Percentiles rank a stretch among this genome's conserved stretches.
These are phyloP conservation scores for Scarus forsteni DNA, from an alignment of 2,797 vertebrate genomes.

Conservation along the genomic window DNA sequence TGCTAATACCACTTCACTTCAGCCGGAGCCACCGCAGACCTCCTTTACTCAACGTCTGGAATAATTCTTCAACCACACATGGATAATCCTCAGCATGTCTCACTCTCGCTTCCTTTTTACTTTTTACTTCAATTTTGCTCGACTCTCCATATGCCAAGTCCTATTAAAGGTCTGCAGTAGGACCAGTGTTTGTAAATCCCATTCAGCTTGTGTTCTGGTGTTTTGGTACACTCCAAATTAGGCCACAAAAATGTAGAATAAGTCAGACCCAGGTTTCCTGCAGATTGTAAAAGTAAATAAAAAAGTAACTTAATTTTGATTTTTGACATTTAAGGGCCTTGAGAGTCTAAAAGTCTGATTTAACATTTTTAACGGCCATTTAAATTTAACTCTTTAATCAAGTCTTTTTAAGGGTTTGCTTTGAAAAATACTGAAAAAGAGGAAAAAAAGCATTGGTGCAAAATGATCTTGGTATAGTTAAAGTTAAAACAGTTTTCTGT, in stretches of 20 bases:
- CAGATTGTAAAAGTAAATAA: too few species aligned
- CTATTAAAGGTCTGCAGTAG: slow-evolving; percentile 57
- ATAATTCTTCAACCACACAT: slow-evolving; percentile 9
- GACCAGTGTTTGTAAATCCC: slow-evolving; percentile 13
- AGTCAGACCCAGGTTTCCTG: slow-evolving; percentile 3
- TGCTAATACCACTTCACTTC: slow-evolving; percentile 35
- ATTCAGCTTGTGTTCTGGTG: slow-evolving; percentile 15
- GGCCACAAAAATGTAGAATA: slow-evolving; percentile 35
- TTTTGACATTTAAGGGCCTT: too few species aligned
- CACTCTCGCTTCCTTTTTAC: slow-evolving; percentile 29
- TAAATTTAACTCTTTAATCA: too few species aligned
- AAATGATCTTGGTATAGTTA: too few species aligned
- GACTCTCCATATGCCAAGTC: slow-evolving; percentile 54
- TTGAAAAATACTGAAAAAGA: too few species aligned
- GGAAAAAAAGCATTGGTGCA: too few species aligned
- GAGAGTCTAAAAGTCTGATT: too few species aligned
- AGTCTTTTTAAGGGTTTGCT: too few species aligned
- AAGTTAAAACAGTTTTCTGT: too few species aligned
- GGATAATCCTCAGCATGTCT: slow-evolving; percentile 31
- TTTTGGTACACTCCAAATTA: slow-evolving; percentile 13
- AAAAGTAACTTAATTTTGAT: too few species aligned
- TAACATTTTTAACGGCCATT: too few species aligned
- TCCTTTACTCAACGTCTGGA: slow-evolving; percentile 46
- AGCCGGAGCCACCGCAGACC: slow-evolving; percentile 63
- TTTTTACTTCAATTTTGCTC: slow-evolving; percentile 17